Conservation (phyloP, 1,140 invertebrate genomes). For the Diabrotica virgifera region DNA sequence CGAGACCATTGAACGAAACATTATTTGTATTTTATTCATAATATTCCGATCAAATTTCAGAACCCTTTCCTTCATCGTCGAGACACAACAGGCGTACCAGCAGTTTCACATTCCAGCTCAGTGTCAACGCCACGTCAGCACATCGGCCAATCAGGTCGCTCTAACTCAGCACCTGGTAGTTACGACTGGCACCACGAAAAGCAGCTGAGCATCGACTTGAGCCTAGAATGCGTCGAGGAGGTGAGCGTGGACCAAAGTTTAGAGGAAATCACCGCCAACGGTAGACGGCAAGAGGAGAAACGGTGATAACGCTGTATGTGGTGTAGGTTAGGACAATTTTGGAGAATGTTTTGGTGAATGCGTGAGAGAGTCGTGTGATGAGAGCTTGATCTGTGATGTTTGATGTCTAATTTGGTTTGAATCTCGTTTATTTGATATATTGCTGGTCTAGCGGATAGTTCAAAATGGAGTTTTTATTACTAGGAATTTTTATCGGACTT, state of each 20-base stretch:
- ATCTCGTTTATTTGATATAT: neutral
- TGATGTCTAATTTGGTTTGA: neutral
- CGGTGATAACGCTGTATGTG: conserved; percentile 6
- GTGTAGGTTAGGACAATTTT: neutral
- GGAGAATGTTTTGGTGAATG: neutral
- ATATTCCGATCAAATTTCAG: conserved; percentile 27
- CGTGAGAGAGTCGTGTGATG: neutral
- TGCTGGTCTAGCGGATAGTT: too few species aligned
- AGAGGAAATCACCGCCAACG: conserved; percentile 15
- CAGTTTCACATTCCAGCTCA: conserved; percentile 25
- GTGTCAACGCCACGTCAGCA: conserved; percentile 27
- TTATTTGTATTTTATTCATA: conserved; percentile 8
- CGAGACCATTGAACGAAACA: neutral
- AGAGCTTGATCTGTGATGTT: neutral
- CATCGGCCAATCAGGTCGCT: conserved; percentile 57
- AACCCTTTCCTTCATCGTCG: conserved; percentile 44
- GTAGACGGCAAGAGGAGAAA: neutral
- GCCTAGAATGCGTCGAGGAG: conserved; percentile 42
- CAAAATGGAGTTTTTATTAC: too few species aligned
- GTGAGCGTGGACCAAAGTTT: conserved; percentile 30
- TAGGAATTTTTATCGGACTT: too few species aligned
- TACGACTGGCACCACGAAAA: conserved; percentile 55
- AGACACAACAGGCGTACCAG: conserved; percentile 34
- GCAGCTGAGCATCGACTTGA: conserved; percentile 41
- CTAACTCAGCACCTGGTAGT: conserved; percentile 72